Evolutionary conservation across 2,888 invertebrate species (phyloP).

Genomic region (Papilio elwesi): DNA sequence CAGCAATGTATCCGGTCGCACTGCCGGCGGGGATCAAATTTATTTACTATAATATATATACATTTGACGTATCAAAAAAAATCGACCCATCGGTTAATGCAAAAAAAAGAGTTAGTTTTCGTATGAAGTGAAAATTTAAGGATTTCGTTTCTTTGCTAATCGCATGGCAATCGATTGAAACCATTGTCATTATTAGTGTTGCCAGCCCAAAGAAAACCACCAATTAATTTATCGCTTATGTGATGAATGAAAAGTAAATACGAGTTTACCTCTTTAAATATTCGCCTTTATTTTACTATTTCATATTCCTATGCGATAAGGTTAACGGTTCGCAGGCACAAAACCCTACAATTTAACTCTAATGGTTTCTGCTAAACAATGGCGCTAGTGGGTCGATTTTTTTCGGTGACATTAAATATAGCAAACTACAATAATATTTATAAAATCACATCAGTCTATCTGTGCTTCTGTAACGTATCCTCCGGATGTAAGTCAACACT

Average conservation of each 20-base stretch:
- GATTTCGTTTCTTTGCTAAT: too few species aligned
- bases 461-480: neutral
- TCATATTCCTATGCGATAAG: too few species aligned
- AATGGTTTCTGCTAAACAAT: neutral
- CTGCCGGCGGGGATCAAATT: neutral
- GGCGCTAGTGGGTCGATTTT: neutral
- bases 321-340: too few species aligned
- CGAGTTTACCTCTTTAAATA: too few species aligned
- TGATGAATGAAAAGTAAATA: too few species aligned
- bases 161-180: too few species aligned
- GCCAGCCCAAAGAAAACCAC: too few species aligned
- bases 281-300: too few species aligned
- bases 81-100: neutral
- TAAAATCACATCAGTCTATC: constrained; percentile 10
- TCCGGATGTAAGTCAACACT: neutral
- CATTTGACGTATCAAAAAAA: neutral
- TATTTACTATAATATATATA: neutral
- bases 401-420: neutral
- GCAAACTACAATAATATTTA: neutral
- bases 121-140: too few species aligned
- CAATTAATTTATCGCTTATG: too few species aligned
- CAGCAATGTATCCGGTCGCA: neutral
- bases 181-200: too few species aligned
- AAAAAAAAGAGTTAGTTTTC: neutral
- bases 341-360: too few species aligned